A percentile compares a stretch with the other conserved stretches of the same genome.
phyloP scores from a whole-genome alignment of 92 coral and sea anemone species.

The Palythoa heliodiscus region DNA sequence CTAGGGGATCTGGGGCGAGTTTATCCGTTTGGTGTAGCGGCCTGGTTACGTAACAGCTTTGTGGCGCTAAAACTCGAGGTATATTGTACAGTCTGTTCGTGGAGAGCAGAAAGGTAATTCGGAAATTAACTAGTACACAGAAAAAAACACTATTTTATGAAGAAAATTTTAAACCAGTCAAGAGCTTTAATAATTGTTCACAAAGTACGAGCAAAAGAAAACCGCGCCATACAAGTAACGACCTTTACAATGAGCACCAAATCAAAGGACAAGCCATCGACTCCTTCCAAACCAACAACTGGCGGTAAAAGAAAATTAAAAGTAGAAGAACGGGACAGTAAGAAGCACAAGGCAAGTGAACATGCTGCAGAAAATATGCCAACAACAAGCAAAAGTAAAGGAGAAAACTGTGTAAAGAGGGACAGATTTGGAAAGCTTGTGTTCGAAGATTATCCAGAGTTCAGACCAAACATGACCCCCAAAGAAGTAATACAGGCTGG shows the following conservation, averaged over 20 bases:
- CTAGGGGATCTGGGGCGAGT: no score
- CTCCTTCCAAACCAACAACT: background rate
- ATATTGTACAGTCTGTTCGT: background rate
- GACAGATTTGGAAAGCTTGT: slow-evolving; percentile 76
- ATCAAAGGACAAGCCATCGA: background rate
- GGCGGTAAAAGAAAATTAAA: slow-evolving; percentile 28
- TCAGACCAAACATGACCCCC: slow-evolving; percentile 82
- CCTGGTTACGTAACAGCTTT: background rate
- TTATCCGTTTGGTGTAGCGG: no score
- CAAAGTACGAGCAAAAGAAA: background rate
- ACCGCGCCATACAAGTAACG: background rate
- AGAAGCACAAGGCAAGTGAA: slow-evolving; percentile 20
- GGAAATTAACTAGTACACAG: background rate
- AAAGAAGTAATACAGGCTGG: slow-evolving; percentile 86
- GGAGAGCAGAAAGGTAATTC: background rate
- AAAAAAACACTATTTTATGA: background rate
- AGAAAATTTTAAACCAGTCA: background rate
- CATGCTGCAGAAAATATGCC: background rate
- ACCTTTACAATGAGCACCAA: slow-evolving; percentile 5
- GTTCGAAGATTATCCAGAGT: slow-evolving; percentile 75
- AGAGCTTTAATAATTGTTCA: background rate
- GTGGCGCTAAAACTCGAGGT: background rate
- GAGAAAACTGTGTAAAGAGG: slow-evolving; percentile 44
- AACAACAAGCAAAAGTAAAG: background rate
- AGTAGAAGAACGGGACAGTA: background rate